Percentiles rank a stretch among this genome's conserved stretches.
Evolutionary conservation across 2,113 vertebrate genomes (phyloP).

Genomic region (Rattus norvegicus): GRCr8 NC_086022.1:52959001-52959500

Average conservation of each 20-base stretch:
- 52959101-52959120: neutral
- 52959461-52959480: neutral
- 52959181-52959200: neutral
- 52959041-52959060: neutral
- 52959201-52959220: neutral
- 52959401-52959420: neutral
- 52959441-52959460: neutral
- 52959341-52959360: neutral
- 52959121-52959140: neutral
- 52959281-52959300: neutral
- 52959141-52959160: neutral
- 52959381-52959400: neutral
- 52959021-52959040: neutral
- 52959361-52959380: neutral
- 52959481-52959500: neutral
- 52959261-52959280: neutral
- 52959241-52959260: neutral
- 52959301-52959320: neutral
- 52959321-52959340: neutral
- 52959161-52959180: no score
- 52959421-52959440: neutral
- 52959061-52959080: no score
- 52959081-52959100: neutral
- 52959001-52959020: no score
- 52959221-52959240: neutral